Percentiles rank a stretch among this genome's conserved stretches.
phyloP scores from a whole-genome alignment of 2,888 invertebrate genomes.

The Leptogaster cylindrica region DNA sequence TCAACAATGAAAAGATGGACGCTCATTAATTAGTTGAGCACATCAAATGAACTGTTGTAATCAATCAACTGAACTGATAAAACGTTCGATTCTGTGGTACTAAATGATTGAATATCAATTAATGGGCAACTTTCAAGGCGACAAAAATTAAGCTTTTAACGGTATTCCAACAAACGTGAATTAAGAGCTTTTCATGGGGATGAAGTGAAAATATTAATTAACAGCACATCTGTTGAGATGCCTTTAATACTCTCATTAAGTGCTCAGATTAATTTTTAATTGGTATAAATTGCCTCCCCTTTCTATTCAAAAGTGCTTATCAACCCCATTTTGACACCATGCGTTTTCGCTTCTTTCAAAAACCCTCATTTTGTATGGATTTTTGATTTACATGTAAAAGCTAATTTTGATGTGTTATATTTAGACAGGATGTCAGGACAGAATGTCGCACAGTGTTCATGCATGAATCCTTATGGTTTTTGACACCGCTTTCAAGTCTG shows the following conservation, averaged over 20 bases:
- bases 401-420: no score
- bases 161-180: slow-evolving; percentile 1
- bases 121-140: slow-evolving; percentile 27
- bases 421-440: no score
- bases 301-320: no score
- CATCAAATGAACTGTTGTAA: slow-evolving; percentile 27
- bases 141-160: slow-evolving; percentile 23
- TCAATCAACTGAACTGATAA: slow-evolving; percentile 7
- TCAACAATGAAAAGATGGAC: slow-evolving; percentile 1
- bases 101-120: slow-evolving; percentile 34
- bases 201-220: slow-evolving; percentile 13
- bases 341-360: no score
- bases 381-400: no score
- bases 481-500: no score
- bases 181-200: background rate
- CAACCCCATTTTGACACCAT: no score
- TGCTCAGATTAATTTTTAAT: slow-evolving; percentile 23
- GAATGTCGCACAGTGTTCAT: no score
- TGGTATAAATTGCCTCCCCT: slow-evolving; percentile 15
- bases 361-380: no score
- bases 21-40: slow-evolving; percentile 21
- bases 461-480: no score
- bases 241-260: slow-evolving; percentile 28
- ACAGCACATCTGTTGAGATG: slow-evolving; percentile 18
- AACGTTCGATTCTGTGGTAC: background rate